Evolutionary conservation across 2,888 invertebrate genomes (phyloP).

Genomic region (Pasiphila rectangulata): DNA sequence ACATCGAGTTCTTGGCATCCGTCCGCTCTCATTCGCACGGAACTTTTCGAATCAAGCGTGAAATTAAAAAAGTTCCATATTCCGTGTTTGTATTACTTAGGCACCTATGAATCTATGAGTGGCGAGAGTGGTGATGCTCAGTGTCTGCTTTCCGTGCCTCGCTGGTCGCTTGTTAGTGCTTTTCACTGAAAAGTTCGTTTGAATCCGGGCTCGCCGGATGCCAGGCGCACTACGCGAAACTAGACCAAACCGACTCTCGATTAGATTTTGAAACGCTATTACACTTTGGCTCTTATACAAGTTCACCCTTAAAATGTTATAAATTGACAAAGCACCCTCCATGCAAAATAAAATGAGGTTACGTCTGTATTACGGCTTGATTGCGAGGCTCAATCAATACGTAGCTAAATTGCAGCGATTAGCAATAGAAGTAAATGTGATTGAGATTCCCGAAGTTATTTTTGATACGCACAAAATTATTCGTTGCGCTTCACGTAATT

Average conservation of each 20-base stretch:
- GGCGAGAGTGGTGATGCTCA: slow-evolving; percentile 28
- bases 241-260: slow-evolving; percentile 21
- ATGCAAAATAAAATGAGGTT: background rate
- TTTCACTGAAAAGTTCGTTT: slow-evolving; percentile 40
- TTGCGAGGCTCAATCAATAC: slow-evolving; percentile 10
- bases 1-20: slow-evolving; percentile 49
- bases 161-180: slow-evolving; percentile 39
- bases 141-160: slow-evolving; percentile 39
- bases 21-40: slow-evolving; percentile 40
- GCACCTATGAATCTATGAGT: slow-evolving; percentile 44
- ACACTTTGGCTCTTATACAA: slow-evolving; percentile 1
- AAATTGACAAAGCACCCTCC: background rate
- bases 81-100: slow-evolving; percentile 41
- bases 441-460: slow-evolving; percentile 30
- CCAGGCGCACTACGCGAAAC: slow-evolving; percentile 21
- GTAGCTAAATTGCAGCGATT: slow-evolving; percentile 15
- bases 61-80: slow-evolving; percentile 76
- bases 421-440: slow-evolving; percentile 20
- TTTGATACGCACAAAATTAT: slow-evolving; percentile 23
- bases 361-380: slow-evolving; percentile 6
- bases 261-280: slow-evolving; percentile 18
- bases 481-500: slow-evolving; percentile 20
- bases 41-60: slow-evolving; percentile 70
- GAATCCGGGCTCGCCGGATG: slow-evolving; percentile 24
- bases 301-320: background rate